Evolutionary conservation across 2,113 vertebrate genomes (phyloP).

Genomic region (Neogale vison): DNA sequence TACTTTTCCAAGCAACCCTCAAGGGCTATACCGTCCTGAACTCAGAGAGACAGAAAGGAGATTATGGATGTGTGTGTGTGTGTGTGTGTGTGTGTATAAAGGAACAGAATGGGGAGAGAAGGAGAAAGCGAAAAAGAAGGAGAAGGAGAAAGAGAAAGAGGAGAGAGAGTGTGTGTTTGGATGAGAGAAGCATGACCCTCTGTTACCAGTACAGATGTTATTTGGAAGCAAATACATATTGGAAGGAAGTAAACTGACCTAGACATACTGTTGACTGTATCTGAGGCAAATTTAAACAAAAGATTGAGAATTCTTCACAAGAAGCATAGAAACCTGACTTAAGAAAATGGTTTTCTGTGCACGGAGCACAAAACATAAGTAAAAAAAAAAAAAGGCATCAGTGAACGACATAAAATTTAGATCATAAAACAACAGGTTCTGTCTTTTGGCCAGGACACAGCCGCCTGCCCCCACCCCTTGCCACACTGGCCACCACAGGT

Average conservation of each 20-base stretch:
- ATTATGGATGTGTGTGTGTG: background rate
- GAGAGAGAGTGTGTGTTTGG: background rate
- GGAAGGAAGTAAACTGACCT: background rate
- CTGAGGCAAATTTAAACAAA: background rate
- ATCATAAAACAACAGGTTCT: background rate
- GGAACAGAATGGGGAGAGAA: background rate
- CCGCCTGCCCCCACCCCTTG: accelerated
- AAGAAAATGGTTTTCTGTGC: background rate
- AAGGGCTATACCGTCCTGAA: background rate
- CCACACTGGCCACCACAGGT: background rate
- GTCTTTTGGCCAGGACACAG: background rate
- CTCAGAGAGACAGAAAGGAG: background rate
- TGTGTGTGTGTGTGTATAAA: background rate
- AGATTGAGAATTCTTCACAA: background rate
- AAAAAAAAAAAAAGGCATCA: background rate
- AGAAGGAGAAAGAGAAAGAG: too few species aligned
- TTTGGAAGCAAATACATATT: background rate
- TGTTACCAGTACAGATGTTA: background rate
- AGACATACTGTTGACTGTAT: background rate
- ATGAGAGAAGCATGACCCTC: background rate
- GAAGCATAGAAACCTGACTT: background rate
- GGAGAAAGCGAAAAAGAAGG: too few species aligned
- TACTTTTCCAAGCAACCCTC: background rate
- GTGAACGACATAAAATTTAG: background rate
- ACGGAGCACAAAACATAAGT: accelerated